phyloP scores from a whole-genome alignment of 2,113 vertebrate species.

The Aythya baeri region DNA sequence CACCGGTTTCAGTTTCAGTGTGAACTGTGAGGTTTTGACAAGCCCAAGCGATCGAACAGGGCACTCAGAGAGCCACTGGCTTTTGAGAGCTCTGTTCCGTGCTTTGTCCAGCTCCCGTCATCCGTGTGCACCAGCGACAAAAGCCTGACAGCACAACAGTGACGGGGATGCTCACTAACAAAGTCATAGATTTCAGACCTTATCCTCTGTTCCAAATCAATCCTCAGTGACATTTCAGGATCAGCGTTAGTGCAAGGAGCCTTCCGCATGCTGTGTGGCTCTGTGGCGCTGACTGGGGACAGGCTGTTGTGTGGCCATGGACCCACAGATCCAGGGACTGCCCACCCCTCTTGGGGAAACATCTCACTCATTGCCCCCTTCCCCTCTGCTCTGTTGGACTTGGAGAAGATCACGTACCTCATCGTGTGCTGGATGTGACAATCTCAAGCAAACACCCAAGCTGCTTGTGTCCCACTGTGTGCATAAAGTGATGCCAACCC shows the following conservation, averaged over 20 bases:
- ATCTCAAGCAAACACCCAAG: neutral
- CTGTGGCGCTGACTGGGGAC: neutral
- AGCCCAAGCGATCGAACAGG: neutral
- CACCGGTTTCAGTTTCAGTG: neutral
- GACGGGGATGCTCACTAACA: neutral
- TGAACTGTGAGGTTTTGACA: neutral
- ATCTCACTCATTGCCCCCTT: neutral
- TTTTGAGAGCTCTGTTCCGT: neutral
- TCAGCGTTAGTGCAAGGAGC: neutral
- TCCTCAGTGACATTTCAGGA: neutral
- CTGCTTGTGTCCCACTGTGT: neutral
- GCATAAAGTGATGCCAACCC: neutral
- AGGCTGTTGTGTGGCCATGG: neutral
- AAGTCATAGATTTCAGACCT: neutral
- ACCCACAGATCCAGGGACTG: neutral
- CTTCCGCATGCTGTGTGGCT: neutral
- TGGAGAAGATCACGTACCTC: neutral
- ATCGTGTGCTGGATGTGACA: neutral
- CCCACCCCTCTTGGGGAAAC: neutral
- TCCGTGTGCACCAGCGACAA: neutral
- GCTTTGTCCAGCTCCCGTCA: neutral
- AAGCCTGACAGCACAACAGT: neutral
- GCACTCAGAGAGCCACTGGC: neutral
- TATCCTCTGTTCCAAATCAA: accelerated
- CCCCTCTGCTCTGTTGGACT: neutral